Evolutionary conservation across 2,113 vertebrate species (phyloP), one percentile per base, ranked within the genome.

Genomic region (Elephas maximus): DNA sequence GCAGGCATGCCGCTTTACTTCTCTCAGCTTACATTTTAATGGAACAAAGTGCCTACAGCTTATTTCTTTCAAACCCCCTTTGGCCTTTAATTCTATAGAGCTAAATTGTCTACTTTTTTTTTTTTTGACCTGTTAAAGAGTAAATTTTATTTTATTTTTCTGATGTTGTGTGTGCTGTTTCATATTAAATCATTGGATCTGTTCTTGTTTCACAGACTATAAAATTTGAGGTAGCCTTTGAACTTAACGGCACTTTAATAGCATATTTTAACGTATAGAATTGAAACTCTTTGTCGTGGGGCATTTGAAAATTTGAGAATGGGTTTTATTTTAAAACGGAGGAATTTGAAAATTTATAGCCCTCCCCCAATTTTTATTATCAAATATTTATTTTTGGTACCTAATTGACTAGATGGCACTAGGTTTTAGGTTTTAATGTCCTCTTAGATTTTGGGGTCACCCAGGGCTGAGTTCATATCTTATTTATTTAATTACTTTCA

Each of bases 291-390:
- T 30, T 92, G 21, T 11, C 57, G 4, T 23, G 3, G 6, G 51
- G 9, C 37, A 83, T 81, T 83, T 89, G 51, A 81, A 95, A 80
- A 14, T 91, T 95, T 28, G 73, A 82, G 12, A 41, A 71, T 80
- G 90, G 33, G 23, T 77, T 97, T 93, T 60, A 96, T 81, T n/a
- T 87, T 86, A 86, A 92, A 90, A 41, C 93, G 77, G 74, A 87
- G n/a, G 6, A 8, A 76, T 78, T 84, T 92, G 87, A 91, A 95
- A 81, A 62, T 87, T 1, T 93, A 63, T 82, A 74, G 15, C 1
- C 0, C 11, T 79, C 53, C 11, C 7, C 44, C 6, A 78, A 33
- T 79, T 89, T 95, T 96, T 23, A 69, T n/a, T 23, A 76, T 73
- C 15, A 67, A 81, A 83, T 71, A 37, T 63, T 93, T 51, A 65